Percentiles rank a stretch among this genome's conserved stretches.
Evolutionary conservation across 2,113 vertebrate genomes (phyloP).

Genomic region (Tricholaema leucomelas): DNA sequence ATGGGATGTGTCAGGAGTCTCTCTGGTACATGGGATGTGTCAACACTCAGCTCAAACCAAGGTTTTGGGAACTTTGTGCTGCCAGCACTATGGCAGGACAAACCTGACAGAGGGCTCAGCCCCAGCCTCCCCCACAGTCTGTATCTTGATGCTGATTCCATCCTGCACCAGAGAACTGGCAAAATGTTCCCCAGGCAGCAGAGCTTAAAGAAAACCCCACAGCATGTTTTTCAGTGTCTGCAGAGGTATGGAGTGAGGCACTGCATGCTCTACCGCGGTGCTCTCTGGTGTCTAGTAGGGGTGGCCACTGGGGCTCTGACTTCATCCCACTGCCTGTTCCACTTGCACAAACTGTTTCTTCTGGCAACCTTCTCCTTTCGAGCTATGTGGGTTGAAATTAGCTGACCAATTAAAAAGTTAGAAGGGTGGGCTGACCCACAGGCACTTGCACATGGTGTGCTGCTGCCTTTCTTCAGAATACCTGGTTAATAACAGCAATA

Average conservation of each 20-base stretch:
- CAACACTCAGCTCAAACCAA: neutral
- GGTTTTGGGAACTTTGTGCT: neutral
- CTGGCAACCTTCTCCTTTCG: too few relatives aligned
- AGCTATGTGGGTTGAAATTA: neutral
- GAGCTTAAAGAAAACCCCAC: neutral
- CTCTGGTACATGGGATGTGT: neutral
- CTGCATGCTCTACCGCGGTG: neutral
- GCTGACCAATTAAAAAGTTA: neutral
- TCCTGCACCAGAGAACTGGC: neutral
- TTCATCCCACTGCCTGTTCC: neutral
- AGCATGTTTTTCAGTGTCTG: accelerated
- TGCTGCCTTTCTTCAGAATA: slow-evolving; percentile 30
- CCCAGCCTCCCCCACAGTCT: neutral
- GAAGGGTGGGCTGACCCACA: neutral
- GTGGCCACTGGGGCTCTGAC: neutral
- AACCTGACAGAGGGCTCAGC: neutral
- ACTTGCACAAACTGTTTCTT: neutral
- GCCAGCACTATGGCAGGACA: neutral
- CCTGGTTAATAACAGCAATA: slow-evolving; percentile 46
- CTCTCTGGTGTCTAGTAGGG: neutral
- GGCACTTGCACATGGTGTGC: neutral
- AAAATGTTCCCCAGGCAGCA: neutral
- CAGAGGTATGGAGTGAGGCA: neutral
- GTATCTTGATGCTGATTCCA: neutral
- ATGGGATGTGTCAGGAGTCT: neutral